Evolutionary conservation across 2,888 invertebrate genomes (phyloP).

Genomic region (Athrips mouffetella): DNA sequence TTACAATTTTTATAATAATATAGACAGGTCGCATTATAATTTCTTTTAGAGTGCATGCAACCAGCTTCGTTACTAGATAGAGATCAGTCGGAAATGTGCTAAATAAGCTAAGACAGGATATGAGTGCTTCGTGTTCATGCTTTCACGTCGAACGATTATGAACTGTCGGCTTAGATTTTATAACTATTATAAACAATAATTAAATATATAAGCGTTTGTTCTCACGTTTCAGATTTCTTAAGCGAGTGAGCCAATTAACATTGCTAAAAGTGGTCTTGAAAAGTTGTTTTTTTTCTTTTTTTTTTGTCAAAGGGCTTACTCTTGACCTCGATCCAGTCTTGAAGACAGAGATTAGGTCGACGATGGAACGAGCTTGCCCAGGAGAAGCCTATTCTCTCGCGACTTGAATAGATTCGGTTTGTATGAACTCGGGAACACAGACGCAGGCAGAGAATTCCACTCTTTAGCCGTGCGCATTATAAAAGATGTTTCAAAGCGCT

Average conservation of each 20-base stretch:
- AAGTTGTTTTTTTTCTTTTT: no score
- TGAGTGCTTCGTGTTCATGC: slow-evolving; percentile 83
- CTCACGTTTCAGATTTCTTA: not conserved
- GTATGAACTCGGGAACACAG: no score
- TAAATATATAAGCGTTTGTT: not conserved
- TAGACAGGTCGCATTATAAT: not conserved
- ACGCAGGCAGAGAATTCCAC: no score
- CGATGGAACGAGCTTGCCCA: no score
- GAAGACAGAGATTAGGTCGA: no score
- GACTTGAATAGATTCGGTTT: no score
- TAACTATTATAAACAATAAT: not conserved
- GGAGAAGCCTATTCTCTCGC: no score
- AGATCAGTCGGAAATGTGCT: slow-evolving; percentile 1
- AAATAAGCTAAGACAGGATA: not conserved
- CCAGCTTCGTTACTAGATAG: not conserved
- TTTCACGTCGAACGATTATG: slow-evolving; percentile 3
- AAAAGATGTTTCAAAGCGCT: no score
- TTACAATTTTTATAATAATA: no score
- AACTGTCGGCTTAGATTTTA: not conserved
- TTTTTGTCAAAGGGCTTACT: no score
- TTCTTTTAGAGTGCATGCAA: not conserved
- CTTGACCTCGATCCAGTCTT: no score
- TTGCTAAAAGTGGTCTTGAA: not conserved
- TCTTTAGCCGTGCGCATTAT: no score
- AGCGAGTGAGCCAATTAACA: not conserved